Evolutionary conservation across 1,140 invertebrate genomes (phyloP).

Genomic region (Vanessa tameamea): DNA sequence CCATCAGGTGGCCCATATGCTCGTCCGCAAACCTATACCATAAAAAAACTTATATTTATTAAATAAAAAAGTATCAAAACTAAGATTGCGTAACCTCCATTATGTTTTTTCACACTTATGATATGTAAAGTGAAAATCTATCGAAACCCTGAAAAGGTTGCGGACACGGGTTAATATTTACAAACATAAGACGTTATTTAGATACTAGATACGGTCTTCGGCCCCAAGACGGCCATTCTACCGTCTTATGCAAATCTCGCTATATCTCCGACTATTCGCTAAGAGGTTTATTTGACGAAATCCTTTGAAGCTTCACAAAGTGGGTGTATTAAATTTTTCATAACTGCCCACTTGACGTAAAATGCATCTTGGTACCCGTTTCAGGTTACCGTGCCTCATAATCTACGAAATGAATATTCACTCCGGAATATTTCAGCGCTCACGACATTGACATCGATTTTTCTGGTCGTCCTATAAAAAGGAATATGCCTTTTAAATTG

Average conservation of each 20-base stretch:
- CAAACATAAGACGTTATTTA: constrained; percentile 78
- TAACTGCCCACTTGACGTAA: constrained; percentile 61
- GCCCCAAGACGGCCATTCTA: constrained; percentile 52
- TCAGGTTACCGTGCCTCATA: constrained; percentile 11
- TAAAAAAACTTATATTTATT: too few species aligned
- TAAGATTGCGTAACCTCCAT: background rate
- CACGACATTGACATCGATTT: constrained; percentile 17
- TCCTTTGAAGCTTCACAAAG: constrained; percentile 59
- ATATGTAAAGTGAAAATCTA: constrained; percentile 60
- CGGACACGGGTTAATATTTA: constrained; percentile 75
- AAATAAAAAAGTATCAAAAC: too few species aligned
- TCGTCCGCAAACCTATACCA: too few species aligned
- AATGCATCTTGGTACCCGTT: constrained; percentile 32
- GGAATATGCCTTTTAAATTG: constrained; percentile 57
- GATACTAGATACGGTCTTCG: constrained; percentile 74
- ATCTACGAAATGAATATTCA: constrained; percentile 27
- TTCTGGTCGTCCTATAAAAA: constrained; percentile 17
- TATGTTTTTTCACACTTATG: constrained; percentile 2
- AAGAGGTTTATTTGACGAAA: constrained; percentile 70
- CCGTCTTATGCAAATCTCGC: constrained; percentile 73
- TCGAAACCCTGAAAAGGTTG: constrained; percentile 67
- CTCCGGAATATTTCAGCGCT: constrained; percentile 8
- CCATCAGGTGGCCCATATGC: too few species aligned
- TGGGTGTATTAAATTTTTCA: constrained; percentile 74
- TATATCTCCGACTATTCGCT: constrained; percentile 68